phyloP scores from a whole-genome alignment of 2,797 vertebrate species.

The Lepilemur septentrionalis region DNA sequence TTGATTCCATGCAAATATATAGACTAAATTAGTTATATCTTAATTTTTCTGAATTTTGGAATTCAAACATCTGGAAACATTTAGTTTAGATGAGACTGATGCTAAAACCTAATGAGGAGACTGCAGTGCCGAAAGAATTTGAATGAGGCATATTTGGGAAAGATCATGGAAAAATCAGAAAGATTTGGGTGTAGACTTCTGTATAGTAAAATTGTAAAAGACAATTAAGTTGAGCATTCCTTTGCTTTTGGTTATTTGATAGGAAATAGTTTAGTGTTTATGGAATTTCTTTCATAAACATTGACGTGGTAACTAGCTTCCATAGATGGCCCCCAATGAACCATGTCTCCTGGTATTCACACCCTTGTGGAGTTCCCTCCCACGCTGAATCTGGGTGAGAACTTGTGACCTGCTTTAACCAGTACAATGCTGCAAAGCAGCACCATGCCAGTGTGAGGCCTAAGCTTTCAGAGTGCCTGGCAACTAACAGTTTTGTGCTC shows the following conservation, averaged over 20 bases:
- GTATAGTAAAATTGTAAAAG: constrained; percentile 50
- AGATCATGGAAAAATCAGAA: constrained; percentile 51
- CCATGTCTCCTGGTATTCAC: background rate
- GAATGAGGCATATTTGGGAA: constrained; percentile 42
- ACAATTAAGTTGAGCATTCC: constrained; percentile 34
- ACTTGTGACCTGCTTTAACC: constrained; percentile 26
- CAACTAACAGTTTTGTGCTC: constrained; percentile 46
- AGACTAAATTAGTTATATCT: constrained; percentile 8
- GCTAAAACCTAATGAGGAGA: constrained; percentile 33
- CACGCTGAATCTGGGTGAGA: background rate
- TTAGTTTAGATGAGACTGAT: constrained; percentile 42
- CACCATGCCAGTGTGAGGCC: background rate
- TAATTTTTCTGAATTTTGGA: constrained; percentile 48
- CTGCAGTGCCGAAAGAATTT: constrained; percentile 33
- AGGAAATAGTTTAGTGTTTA: constrained; percentile 58
- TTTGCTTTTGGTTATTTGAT: constrained; percentile 55
- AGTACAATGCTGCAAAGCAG: background rate
- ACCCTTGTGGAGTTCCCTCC: background rate
- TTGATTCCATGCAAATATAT: constrained; percentile 24
- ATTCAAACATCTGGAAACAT: constrained; percentile 53
- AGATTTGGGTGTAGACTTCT: constrained; percentile 14
- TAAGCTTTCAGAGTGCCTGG: constrained; percentile 8
- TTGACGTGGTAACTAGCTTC: constrained; percentile 14
- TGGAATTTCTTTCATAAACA: constrained; percentile 56
- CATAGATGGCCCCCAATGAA: background rate